Evolutionary conservation across 2,888 invertebrate genomes (phyloP).

Genomic region (Cactoblastis cactorum): DNA sequence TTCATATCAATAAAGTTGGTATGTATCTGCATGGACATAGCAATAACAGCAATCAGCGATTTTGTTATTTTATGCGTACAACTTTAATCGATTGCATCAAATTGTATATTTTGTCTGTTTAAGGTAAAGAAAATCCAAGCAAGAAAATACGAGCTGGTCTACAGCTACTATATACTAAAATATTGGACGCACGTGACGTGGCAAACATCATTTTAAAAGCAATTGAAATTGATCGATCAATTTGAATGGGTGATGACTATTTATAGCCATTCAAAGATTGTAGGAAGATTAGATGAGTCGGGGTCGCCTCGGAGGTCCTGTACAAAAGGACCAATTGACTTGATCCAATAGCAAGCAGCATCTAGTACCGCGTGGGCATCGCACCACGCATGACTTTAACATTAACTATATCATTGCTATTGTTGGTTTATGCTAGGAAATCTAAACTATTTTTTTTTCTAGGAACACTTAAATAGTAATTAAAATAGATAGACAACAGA

Average conservation of each 20-base stretch:
- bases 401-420: background rate
- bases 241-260: conserved; percentile 46
- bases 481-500: too few species aligned
- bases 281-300: conserved; percentile 49
- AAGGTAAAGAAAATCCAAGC: background rate
- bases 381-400: background rate
- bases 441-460: too few species aligned
- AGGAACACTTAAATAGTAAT: too few species aligned
- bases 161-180: too few species aligned
- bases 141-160: background rate
- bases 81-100: too few species aligned
- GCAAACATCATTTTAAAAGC: conserved; percentile 32
- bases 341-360: conserved; percentile 37
- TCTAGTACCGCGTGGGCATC: background rate
- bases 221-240: conserved; percentile 55
- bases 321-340: conserved; percentile 67
- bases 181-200: conserved; percentile 9
- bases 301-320: conserved; percentile 23
- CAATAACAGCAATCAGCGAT: too few species aligned
- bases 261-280: conserved; percentile 50
- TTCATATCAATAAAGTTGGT: background rate
- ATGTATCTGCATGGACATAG: too few species aligned
- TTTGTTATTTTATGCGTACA: too few species aligned
- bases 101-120: background rate
- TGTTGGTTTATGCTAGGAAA: background rate